These are phyloP conservation scores for Patella caerulea DNA, from an alignment of 2,888 invertebrate genomes.

Conservation along the genomic window DNA sequence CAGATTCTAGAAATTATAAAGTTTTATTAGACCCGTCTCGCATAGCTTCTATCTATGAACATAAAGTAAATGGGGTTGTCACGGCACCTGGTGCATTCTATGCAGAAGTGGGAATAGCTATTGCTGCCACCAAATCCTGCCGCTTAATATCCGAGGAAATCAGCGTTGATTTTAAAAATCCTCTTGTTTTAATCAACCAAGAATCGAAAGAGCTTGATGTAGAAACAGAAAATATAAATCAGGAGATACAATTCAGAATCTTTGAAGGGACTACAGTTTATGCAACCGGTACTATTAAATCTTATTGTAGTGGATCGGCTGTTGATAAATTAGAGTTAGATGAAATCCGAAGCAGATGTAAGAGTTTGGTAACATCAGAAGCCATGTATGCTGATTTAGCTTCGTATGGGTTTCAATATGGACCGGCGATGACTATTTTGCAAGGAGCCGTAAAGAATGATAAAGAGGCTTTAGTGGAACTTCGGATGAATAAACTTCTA, in stretches of 20 bases:
- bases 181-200: not conserved
- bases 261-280: not conserved
- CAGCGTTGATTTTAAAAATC: slow-evolving; percentile 1
- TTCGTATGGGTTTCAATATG: slow-evolving; percentile 13
- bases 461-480: slow-evolving; percentile 5
- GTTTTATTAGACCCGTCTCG: slow-evolving; percentile 27
- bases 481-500: not conserved
- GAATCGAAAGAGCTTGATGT: not conserved
- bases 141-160: not conserved
- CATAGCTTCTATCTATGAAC: slow-evolving; percentile 42
- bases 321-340: not conserved
- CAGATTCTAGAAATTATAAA: slow-evolving; percentile 17
- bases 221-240: not conserved
- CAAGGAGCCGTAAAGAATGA: not conserved
- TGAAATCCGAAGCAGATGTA: not conserved
- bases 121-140: slow-evolving; percentile 19
- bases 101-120: slow-evolving; percentile 48
- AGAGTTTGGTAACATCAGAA: not conserved
- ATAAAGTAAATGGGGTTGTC: slow-evolving; percentile 40
- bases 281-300: not conserved
- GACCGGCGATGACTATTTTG: slow-evolving; percentile 2
- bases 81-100: slow-evolving; percentile 47
- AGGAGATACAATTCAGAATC: not conserved
- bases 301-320: not conserved
- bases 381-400: slow-evolving; percentile 16